phyloP scores from a whole-genome alignment of 2,888 invertebrate species.

The Buathra laborator region DNA sequence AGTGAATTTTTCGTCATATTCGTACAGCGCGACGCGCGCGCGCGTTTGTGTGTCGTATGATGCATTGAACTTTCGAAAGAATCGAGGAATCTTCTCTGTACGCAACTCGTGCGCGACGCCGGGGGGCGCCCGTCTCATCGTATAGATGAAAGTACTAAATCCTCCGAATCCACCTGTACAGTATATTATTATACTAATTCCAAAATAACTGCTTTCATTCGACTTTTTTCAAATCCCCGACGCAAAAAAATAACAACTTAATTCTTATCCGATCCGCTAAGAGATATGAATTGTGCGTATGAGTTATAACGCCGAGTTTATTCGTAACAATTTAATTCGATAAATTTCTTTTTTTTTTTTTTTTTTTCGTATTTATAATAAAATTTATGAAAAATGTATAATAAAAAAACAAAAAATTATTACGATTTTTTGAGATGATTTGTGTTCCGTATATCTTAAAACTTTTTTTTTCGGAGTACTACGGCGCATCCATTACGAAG shows the following conservation, averaged over 20 bases:
- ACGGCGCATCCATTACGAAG: too few relatives aligned
- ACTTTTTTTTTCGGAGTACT: background rate
- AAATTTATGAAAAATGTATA: background rate
- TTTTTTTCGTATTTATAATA: too few relatives aligned
- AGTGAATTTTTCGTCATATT: slow-evolving; percentile 30
- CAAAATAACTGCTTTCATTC: slow-evolving; percentile 1
- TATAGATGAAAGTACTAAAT: slow-evolving; percentile 10
- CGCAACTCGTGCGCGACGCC: slow-evolving; percentile 6
- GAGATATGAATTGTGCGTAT: too few relatives aligned
- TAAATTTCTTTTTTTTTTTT: too few relatives aligned
- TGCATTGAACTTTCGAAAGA: slow-evolving; percentile 28
- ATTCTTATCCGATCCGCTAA: background rate
- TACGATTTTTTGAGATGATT: background rate
- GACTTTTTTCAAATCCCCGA: background rate
- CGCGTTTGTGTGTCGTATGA: too few relatives aligned
- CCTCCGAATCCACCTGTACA: background rate
- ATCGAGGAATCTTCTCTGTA: slow-evolving; percentile 15
- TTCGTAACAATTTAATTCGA: too few relatives aligned
- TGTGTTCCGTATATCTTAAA: background rate
- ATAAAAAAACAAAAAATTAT: background rate
- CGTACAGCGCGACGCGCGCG: background rate
- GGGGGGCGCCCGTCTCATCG: background rate
- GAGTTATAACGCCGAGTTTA: too few relatives aligned
- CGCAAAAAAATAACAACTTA: background rate
- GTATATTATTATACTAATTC: background rate